Evolutionary conservation across 1,140 invertebrate species (phyloP), one percentile per base, ranked within the genome.

Genomic region (Eurosta solidaginis): DNA sequence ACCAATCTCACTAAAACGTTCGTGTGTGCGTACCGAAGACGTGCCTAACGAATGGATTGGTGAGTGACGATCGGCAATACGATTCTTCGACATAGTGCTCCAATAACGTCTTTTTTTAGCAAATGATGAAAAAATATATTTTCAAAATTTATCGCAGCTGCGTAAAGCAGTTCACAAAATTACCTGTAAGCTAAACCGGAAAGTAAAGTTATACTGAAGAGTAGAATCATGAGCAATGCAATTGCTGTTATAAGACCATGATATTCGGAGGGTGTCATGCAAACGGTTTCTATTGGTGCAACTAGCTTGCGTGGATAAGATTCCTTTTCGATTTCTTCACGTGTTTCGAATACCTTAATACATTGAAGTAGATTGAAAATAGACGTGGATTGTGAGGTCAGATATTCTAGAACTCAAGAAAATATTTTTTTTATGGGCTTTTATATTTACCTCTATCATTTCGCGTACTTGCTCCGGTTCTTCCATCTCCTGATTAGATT

Each of bases 381-480:
- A 27, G 9, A 74, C 1, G 20, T 6, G 7, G n/a, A 45, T 40
- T 17, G 14, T 25, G 27, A 12, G 25, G 29, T 73, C 27, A 73
- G 4, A 20, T 47, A 17, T 36, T 50, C 5, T 9, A 77, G 20
- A 59, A 44, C 50, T n/a, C n/a, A n/a, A n/a, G n/a, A n/a, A n/a
- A n/a, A 59, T 59, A 7, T 10, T 9, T 59, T 59, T 20, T 7
- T 9, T n/a, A n/a, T n/a, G n/a, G n/a, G 10, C n/a, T n/a, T n/a
- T n/a, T n/a, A n/a, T n/a, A n/a, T n/a, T 75, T 44, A 95, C 94
- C 89, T 95, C 93, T 77, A 96, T 95, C 93, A 96, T 95, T 89
- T 95, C 94, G 79, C 94, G 89, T 14, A 96, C 94, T 85, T 94
- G 93, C 85, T 95, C 93, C 0, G 91, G 91, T 12, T 89, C 89